Evolutionary conservation across 2,888 invertebrate species (phyloP).

Genomic region (Meteorus cinctellus): DNA sequence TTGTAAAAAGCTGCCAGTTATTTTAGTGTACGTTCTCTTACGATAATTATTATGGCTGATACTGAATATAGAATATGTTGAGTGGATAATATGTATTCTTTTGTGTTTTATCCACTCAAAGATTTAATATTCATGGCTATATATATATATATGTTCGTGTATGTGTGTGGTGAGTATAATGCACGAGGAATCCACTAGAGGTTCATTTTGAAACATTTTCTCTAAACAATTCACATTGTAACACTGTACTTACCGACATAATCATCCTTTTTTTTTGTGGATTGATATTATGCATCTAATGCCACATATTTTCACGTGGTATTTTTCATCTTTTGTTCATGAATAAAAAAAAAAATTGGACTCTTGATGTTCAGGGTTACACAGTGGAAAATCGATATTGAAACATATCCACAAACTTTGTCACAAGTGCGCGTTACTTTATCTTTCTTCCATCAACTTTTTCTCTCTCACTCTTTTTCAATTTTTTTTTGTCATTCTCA

Average conservation of each 20-base stretch:
- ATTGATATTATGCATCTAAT: background rate
- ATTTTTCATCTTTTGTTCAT: background rate
- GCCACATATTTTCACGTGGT: background rate
- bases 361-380: background rate
- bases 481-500: too few species aligned
- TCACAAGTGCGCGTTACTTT: constrained; percentile 18
- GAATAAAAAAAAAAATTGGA: background rate
- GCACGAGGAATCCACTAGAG: background rate
- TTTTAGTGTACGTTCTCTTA: background rate
- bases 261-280: background rate
- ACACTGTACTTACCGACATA: background rate
- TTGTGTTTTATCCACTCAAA: background rate
- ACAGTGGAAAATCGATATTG: constrained; percentile 9
- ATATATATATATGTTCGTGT: background rate
- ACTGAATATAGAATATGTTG: background rate
- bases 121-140: background rate
- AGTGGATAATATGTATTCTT: background rate
- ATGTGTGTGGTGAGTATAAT: background rate
- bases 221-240: background rate
- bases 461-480: background rate
- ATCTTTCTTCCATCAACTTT: constrained; percentile 24
- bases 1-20: too few species aligned
- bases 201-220: background rate
- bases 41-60: background rate
- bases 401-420: constrained; percentile 25